phyloP scores from a whole-genome alignment of 2,113 vertebrate genomes.

The Corythornis madagascariensis region DNA sequence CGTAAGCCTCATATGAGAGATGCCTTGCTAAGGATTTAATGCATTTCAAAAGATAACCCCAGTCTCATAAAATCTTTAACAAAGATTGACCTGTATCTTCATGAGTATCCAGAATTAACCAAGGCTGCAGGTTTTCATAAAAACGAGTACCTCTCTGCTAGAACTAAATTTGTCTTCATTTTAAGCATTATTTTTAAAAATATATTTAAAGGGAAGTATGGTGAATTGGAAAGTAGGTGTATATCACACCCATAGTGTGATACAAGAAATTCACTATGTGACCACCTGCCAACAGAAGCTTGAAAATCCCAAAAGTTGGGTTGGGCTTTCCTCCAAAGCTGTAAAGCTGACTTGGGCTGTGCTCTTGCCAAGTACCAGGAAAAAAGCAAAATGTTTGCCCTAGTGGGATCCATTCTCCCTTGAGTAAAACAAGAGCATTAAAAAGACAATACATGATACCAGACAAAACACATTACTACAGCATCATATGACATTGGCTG shows the following conservation, averaged over 20 bases:
- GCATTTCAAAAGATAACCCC: neutral
- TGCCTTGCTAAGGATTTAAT: neutral
- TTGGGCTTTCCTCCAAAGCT: neutral
- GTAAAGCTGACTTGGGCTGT: neutral
- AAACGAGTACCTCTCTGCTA: neutral
- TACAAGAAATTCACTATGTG: neutral
- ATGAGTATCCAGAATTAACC: neutral
- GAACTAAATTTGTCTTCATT: neutral
- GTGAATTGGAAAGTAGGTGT: neutral
- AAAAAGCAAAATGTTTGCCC: neutral
- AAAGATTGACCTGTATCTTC: neutral
- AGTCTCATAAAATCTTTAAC: neutral
- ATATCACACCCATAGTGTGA: neutral
- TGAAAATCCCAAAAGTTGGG: neutral
- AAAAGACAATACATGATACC: neutral
- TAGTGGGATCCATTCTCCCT: neutral
- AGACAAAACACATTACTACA: neutral
- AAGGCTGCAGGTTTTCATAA: neutral
- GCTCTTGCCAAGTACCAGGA: neutral
- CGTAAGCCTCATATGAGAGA: neutral
- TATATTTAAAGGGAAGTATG: neutral
- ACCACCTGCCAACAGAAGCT: neutral
- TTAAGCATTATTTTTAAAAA: neutral
- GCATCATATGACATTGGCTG: neutral
- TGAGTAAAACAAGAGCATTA: neutral